These are phyloP conservation scores for Tyrannus savana DNA, from an alignment of 2,113 vertebrate species.

Conservation along the genomic window DNA sequence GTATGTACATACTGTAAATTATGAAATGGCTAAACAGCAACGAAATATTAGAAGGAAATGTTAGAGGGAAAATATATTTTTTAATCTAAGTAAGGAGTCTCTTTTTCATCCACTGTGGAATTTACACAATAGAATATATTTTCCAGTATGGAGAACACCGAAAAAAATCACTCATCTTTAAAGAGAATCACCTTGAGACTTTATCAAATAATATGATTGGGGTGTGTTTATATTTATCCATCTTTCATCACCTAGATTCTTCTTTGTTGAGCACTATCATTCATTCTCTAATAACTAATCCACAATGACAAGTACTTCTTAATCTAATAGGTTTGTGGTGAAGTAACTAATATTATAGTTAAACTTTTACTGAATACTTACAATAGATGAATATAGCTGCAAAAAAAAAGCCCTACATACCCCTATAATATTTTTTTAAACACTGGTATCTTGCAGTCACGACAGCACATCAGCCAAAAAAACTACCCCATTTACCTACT, in stretches of 20 bases:
- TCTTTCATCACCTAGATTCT: background rate
- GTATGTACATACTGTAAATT: slow-evolving; percentile 20
- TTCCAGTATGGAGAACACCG: background rate
- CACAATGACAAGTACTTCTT: slow-evolving; percentile 37
- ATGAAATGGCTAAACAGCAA: slow-evolving; percentile 23
- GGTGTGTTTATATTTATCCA: slow-evolving; percentile 11
- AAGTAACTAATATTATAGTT: slow-evolving; percentile 43
- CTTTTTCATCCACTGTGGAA: background rate
- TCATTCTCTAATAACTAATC: slow-evolving; percentile 54
- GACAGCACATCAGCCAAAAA: background rate
- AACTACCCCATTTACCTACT: slow-evolving; percentile 20
- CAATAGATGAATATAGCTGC: slow-evolving; percentile 4
- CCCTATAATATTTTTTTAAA: slow-evolving; percentile 35
- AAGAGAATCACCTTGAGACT: slow-evolving; percentile 28
- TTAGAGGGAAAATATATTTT: background rate
- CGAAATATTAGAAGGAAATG: slow-evolving; percentile 11
- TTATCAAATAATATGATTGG: background rate
- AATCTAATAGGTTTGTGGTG: slow-evolving; percentile 19
- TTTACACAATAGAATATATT: background rate
- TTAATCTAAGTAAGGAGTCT: background rate
- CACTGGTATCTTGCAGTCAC: slow-evolving; percentile 22
- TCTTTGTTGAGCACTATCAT: slow-evolving; percentile 41
- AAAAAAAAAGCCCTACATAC: slow-evolving; percentile 9
- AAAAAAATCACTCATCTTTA: slow-evolving; percentile 29
- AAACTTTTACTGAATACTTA: slow-evolving; percentile 41